phyloP scores from a whole-genome alignment of 2,888 invertebrate species.

The Dioctria linearis region DNA sequence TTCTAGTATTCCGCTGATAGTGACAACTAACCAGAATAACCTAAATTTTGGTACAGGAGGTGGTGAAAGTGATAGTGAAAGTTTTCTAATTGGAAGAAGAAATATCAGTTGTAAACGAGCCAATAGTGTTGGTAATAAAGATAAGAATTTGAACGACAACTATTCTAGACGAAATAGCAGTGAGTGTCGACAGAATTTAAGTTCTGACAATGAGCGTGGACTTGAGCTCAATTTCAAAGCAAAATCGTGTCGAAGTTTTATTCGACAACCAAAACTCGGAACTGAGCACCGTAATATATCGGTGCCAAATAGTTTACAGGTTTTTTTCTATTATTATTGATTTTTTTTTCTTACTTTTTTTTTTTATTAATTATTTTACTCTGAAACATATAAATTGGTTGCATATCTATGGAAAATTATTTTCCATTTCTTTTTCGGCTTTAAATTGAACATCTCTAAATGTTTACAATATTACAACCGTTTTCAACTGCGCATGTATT shows the following conservation, averaged over 20 bases:
- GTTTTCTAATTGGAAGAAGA: conserved; percentile 31
- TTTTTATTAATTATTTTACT: not conserved
- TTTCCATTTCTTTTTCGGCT: too few relatives aligned
- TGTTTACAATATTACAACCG: not conserved
- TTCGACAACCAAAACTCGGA: conserved; percentile 62
- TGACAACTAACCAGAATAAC: conserved; percentile 61
- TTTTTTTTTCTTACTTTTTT: not conserved
- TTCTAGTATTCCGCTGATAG: conserved; percentile 63
- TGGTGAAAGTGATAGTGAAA: conserved; percentile 60
- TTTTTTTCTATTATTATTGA: conserved; percentile 48
- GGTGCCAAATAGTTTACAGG: conserved; percentile 65
- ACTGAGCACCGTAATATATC: conserved; percentile 65
- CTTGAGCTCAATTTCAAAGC: conserved; percentile 62
- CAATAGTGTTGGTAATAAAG: conserved; percentile 30
- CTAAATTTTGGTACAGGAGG: conserved; percentile 59
- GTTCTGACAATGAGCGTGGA: conserved; percentile 62
- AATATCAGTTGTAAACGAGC: conserved; percentile 32
- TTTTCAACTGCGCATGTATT: conserved; percentile 40
- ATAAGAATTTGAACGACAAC: conserved; percentile 16
- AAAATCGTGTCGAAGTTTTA: conserved; percentile 64
- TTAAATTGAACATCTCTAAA: too few relatives aligned
- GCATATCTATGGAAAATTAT: not conserved
- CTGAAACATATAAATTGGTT: conserved; percentile 31
- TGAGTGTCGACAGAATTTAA: conserved; percentile 55
- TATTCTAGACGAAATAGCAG: conserved; percentile 30